Evolutionary conservation across 2,113 vertebrate genomes (phyloP), one percentile per base, ranked within the genome.

Genomic region (Hylia prasina): DNA sequence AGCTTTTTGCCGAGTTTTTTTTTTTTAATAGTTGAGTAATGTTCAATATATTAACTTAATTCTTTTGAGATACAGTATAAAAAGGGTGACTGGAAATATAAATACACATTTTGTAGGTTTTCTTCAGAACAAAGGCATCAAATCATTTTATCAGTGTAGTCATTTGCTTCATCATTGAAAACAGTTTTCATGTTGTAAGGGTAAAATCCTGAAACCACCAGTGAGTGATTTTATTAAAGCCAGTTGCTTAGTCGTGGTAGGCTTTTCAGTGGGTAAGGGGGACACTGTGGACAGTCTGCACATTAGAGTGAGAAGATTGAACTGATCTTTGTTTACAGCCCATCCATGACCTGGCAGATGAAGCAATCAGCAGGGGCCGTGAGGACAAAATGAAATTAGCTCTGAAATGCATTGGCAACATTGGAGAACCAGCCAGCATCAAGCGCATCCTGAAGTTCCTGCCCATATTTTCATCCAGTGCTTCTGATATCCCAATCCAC

Each of bases 321-420:
- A 22, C 16, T 89, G 42, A 89, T 68, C 40, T 95, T 78, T 95
- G 7, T 81, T 90, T 82, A 8, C 68, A 99, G 99, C 98, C 98
- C 12, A 94, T 99, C 92, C 91, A 99, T 71, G 96, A 98, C 82
- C 96, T 98, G 88, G 98, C 98, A 42, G 64, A 47, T 15, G 98
- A 98, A 31, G 97, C 97, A 7, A 83, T 98, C 84, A 98, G 58
- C 88, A 98, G 65, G 9, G 93, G 56, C 84, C 96, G 96, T 9
- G 97, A 98, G 65, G 95, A 96, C 24, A 97, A 98, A 47, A 98
- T 99, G 95, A 81, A 98, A 64, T 81, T 98, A 7, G 95, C 97
- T 75, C 96, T 99, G 93, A 99, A 98, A 93, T 98, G 98, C 86
- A 94, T 99, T 60, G 99, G 98, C 69, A 99, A 99, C 21, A 92